Base-by-base conservation (phyloP, 2,888 invertebrate genomes). In the Crematogaster levior region DNA sequence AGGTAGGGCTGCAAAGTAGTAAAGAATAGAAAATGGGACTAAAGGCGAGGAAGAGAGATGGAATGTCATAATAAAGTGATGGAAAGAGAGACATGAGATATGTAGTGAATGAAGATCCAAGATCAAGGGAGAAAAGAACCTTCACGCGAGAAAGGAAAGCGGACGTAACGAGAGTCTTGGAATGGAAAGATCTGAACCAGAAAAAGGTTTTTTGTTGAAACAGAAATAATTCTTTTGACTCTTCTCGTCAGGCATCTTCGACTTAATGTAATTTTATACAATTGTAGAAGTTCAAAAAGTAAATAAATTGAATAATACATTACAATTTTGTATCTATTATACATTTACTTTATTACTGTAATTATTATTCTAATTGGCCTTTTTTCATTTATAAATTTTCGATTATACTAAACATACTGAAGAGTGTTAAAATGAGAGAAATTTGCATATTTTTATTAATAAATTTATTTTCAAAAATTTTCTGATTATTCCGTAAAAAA, bases 221-320 rank as follows among this genome's bases (percentile, higher is more conserved):
- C 1, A 37, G 34, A 37, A 75, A 65, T 66, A 66, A 65, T 65
- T 53, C 75, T 75, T 65, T 65, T 53, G 65, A 40, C 15, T 75
- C 27, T 51, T 1, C 18, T 37, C 63, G 5, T 51, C 24, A 4
- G 27, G 15, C 27, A 27, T 60, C 21, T 46, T 74, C 30, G 30
- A 46, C 27, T 21, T 61, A 74, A 73, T 73, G 27, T 40, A n/a
- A 43, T 73, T 30, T 30, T 43, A 30, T 30, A 5, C 7, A 40
- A 34, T 34, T 43, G 3, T 10, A 1, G 0, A n/a, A 72, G 1
- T 27, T 27, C 27, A 5, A 58, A 73, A 40, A 27, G 18, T 51
- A 51, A 15, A 51, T 68, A 53, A 37, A 12, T 72, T 6, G 18
- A 10, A 70, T 30, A 15, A 15, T 34, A n/a, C n/a, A 18, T 15